Conservation (phyloP, 2,888 invertebrate species). For the Barypeithes pellucidus region DNA sequence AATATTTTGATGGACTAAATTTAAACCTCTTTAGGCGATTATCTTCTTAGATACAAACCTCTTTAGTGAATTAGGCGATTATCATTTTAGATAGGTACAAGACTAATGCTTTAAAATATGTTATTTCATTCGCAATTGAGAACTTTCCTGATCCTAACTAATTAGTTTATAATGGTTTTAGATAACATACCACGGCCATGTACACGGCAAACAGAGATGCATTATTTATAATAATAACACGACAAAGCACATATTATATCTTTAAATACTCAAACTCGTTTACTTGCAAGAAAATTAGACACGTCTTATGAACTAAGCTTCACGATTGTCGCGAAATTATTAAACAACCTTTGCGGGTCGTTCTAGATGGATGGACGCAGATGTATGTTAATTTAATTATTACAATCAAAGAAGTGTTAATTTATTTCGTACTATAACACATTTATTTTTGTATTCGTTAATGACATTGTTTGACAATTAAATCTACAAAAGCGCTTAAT, state of each 20-base stretch:
- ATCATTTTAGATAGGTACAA: too few relatives aligned
- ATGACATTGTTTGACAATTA: conserved; percentile 6
- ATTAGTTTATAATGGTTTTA: not conserved
- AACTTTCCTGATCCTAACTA: too few relatives aligned
- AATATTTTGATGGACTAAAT: too few relatives aligned
- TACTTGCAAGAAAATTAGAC: conserved; percentile 17
- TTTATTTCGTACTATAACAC: conserved; percentile 24
- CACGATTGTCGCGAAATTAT: conserved; percentile 7
- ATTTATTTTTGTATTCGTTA: conserved; percentile 25
- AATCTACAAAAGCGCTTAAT: not conserved
- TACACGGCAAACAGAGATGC: conserved; percentile 15
- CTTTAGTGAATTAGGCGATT: too few relatives aligned
- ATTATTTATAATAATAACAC: conserved; percentile 14
- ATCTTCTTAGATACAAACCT: too few relatives aligned
- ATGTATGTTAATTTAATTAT: conserved; percentile 30
- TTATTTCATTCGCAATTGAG: too few relatives aligned
- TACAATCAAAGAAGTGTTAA: conserved; percentile 27
- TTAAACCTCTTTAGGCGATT: too few relatives aligned
- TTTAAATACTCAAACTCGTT: not conserved
- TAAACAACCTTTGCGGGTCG: not conserved
- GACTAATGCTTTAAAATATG: too few relatives aligned
- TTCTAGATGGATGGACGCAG: not conserved
- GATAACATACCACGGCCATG: not conserved
- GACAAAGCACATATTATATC: conserved; percentile 10
- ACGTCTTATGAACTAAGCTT: not conserved